Conservation (phyloP, 2,797 vertebrate genomes). For the Galago senegalensis region DNA sequence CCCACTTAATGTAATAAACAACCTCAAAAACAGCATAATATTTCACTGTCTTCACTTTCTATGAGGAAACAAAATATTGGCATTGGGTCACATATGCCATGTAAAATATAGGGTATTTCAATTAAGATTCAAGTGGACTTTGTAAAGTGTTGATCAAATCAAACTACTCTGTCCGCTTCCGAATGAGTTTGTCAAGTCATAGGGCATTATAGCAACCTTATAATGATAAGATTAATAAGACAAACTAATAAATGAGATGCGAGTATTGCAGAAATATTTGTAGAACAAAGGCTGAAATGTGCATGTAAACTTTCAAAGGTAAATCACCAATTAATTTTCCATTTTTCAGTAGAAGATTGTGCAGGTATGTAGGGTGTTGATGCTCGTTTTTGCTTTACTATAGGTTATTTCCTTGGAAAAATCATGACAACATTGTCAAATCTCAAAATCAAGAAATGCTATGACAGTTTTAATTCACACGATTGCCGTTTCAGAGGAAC, state of each 20-base stretch:
- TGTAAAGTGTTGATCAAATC: conserved; percentile 86
- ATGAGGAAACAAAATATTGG: conserved; percentile 74
- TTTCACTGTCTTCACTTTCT: conserved; percentile 68
- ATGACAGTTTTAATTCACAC: not conserved
- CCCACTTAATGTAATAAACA: conserved; percentile 47
- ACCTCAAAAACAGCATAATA: not conserved
- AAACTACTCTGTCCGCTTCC: conserved; percentile 88
- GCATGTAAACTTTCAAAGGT: conserved; percentile 14
- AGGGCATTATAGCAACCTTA: conserved; percentile 73
- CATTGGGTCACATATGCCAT: conserved; percentile 64
- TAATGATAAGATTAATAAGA: conserved; percentile 45
- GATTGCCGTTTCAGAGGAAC: conserved; percentile 30
- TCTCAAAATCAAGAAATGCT: conserved; percentile 61
- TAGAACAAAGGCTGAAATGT: conserved; percentile 1
- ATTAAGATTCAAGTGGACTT: conserved; percentile 85
- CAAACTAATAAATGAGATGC: conserved; percentile 5
- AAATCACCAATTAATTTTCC: not conserved
- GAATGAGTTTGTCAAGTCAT: conserved; percentile 82
- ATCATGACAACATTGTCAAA: not conserved
- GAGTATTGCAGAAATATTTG: not conserved
- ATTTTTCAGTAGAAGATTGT: conserved; percentile 8
- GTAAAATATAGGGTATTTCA: conserved; percentile 83
- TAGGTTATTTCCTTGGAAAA: conserved; percentile 67
- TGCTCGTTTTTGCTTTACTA: conserved; percentile 37
- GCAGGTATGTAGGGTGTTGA: not conserved